Conservation (phyloP, 2,113 vertebrate genomes). For the Mormoops blainvillei region DNA sequence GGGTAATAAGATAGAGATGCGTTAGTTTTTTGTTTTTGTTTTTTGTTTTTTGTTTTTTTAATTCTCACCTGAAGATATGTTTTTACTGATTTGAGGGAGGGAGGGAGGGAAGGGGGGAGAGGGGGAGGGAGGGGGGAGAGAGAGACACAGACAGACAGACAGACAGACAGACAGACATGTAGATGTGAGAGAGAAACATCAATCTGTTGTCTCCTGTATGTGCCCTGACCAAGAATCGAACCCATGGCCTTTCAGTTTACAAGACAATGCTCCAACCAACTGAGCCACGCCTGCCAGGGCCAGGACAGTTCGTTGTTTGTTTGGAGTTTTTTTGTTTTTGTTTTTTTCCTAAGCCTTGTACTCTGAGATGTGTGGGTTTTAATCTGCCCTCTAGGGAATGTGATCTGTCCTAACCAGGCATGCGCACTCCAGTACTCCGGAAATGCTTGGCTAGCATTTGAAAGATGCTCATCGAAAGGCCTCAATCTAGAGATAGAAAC, state of each 20-base stretch:
- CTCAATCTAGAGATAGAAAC: background rate
- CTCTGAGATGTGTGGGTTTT: background rate
- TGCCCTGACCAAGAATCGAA: background rate
- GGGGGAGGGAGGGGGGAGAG: too few relatives aligned
- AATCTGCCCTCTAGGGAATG: background rate
- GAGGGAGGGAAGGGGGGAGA: too few relatives aligned
- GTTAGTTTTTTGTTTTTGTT: background rate
- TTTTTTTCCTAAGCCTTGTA: background rate
- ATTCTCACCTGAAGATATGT: too few relatives aligned
- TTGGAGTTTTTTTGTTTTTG: background rate
- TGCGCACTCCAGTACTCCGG: background rate
- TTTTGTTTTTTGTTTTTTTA: too few relatives aligned
- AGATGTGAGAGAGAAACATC: too few relatives aligned
- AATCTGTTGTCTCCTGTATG: background rate
- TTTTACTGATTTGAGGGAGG: background rate
- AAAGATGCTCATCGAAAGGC: background rate
- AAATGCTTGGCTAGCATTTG: background rate
- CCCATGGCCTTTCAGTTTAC: background rate
- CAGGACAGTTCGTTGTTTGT: too few relatives aligned
- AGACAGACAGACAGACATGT: too few relatives aligned
- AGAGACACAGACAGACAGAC: too few relatives aligned
- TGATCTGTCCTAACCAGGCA: background rate
- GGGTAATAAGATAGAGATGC: background rate
- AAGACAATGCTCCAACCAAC: background rate
- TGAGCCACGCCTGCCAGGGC: too few relatives aligned